Base-by-base conservation (phyloP, 2,888 invertebrate genomes). In the Agrilus biguttatus region DNA sequence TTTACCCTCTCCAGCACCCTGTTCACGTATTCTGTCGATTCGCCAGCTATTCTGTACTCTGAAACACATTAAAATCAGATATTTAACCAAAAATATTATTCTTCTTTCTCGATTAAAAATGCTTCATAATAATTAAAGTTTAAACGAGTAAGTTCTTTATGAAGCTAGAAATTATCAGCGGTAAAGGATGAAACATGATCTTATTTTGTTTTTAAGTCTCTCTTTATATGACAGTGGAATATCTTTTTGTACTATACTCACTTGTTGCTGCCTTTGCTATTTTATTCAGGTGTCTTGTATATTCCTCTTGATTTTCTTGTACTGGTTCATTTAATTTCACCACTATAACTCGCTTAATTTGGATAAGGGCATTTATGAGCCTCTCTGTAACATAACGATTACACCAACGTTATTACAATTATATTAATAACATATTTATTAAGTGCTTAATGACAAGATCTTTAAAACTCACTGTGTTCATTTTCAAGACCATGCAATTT, bases 21-120 rank as follows among this genome's bases (percentile, higher is more conserved):
- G 66, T 95, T 95, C 35, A 96, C 95, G 66, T 86, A 95, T 55
- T 93, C 93, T 10, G 93, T 90, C 39, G 92, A 85, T 55, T 83
- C 78, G 41, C 90, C 93, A 40, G 91, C 95, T 60, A 95, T 87
- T 72, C 80, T 82, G 41, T 83, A 68, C 68, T 83, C 92, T 86
- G 75, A 43, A 77, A 71, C 43, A 38, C 53, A 53, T 17, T 21
- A 21, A 21, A 21, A 21, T 21, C 21, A 40, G 4, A 13, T 36
- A 14, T 23, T 14, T 32, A 35, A 33, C 36, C n/a, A 36, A n/a
- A n/a, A n/a, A n/a, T n/a, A n/a, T n/a, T n/a, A n/a, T n/a, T n/a
- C n/a, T n/a, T n/a, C n/a, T n/a, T n/a, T n/a, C n/a, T n/a, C n/a
- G n/a, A n/a, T n/a, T n/a, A n/a, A n/a, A n/a, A n/a, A n/a, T n/a